These are phyloP conservation scores for Diloba caeruleocephala DNA, from an alignment of 2,888 invertebrate genomes.

Conservation along the genomic window DNA sequence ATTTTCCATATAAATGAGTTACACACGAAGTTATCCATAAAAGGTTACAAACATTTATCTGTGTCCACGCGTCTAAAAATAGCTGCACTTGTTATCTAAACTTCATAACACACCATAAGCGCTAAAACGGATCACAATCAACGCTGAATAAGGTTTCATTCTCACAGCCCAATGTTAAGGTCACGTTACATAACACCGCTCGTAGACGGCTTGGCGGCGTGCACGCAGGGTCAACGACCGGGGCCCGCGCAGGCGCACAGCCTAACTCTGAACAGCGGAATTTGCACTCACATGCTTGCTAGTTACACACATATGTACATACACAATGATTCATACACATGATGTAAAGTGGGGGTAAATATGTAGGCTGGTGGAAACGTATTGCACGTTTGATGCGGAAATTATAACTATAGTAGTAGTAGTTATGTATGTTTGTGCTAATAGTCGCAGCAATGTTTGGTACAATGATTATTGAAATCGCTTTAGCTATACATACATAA, in stretches of 20 bases:
- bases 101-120: slow-evolving; percentile 29
- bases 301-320: slow-evolving; percentile 38
- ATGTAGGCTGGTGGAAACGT: slow-evolving; percentile 51
- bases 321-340: slow-evolving; percentile 26
- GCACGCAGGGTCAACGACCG: slow-evolving; percentile 77
- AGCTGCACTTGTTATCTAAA: slow-evolving; percentile 30
- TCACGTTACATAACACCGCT: slow-evolving; percentile 78
- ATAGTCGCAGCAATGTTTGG: slow-evolving; percentile 6
- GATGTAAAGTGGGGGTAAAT: slow-evolving; percentile 37
- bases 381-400: slow-evolving; percentile 43
- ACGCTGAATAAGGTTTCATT: slow-evolving; percentile 59
- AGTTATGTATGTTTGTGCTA: slow-evolving; percentile 22
- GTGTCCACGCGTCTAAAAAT: slow-evolving; percentile 2
- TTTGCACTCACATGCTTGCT: slow-evolving; percentile 69
- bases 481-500: too few species aligned
- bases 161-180: slow-evolving; percentile 83
- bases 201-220: slow-evolving; percentile 88
- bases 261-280: slow-evolving; percentile 76
- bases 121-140: slow-evolving; percentile 32
- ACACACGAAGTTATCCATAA: slow-evolving; percentile 3
- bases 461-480: too few species aligned
- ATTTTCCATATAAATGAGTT: slow-evolving; percentile 19
- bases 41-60: slow-evolving; percentile 15
- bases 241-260: slow-evolving; percentile 83
- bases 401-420: slow-evolving; percentile 28